phyloP scores from a whole-genome alignment of 2,113 vertebrate genomes.

The Capreolus pygargus region DNA sequence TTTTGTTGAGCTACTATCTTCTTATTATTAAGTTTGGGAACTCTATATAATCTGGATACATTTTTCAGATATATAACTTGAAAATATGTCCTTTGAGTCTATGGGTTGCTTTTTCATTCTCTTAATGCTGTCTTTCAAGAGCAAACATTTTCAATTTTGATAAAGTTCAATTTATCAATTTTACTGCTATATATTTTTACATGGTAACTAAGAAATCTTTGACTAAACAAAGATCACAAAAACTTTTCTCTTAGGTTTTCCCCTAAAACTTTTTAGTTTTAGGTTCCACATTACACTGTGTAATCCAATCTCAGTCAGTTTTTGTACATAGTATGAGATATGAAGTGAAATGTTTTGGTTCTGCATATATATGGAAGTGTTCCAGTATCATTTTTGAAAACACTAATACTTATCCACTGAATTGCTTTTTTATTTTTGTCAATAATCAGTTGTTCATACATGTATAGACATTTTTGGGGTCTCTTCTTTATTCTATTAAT shows the following conservation, averaged over 20 bases:
- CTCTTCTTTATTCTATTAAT: neutral
- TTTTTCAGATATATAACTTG: neutral
- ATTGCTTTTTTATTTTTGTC: neutral
- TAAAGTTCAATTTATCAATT: neutral
- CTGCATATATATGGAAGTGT: neutral
- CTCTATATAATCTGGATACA: neutral
- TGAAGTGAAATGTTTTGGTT: neutral
- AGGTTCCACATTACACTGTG: neutral
- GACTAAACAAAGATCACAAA: neutral
- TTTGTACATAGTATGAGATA: neutral
- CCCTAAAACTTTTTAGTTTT: neutral
- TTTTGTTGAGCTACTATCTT: neutral
- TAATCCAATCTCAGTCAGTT: neutral
- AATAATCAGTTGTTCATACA: neutral
- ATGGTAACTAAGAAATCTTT: neutral
- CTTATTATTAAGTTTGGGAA: neutral
- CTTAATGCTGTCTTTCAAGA: neutral
- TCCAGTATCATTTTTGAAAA: neutral
- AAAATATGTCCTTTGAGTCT: neutral
- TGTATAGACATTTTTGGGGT: neutral
- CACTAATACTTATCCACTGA: neutral
- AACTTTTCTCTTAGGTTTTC: neutral
- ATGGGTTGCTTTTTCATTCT: neutral
- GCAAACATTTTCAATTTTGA: neutral
- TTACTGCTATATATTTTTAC: neutral